phyloP scores from a whole-genome alignment of 2,113 vertebrate genomes.

The Kryptolebias marmoratus region DNA sequence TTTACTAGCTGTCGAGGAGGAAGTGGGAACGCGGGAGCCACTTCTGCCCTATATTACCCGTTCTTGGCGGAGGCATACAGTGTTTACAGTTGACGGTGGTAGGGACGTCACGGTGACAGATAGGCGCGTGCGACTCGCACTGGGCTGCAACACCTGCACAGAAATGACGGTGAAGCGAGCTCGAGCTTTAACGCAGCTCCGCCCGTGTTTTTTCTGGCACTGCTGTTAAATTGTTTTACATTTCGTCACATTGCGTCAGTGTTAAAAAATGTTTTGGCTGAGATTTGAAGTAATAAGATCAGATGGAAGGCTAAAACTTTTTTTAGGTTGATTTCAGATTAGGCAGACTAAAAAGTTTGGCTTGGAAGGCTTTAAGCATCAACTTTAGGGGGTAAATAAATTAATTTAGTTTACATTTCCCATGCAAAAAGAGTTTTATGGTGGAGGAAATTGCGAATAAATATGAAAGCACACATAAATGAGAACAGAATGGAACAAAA shows the following conservation, averaged over 20 bases:
- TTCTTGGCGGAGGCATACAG: constrained; percentile 70
- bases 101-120: constrained; percentile 61
- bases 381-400: background rate
- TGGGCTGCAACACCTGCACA: background rate
- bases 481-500: too few species aligned
- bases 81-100: constrained; percentile 75
- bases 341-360: background rate
- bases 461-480: too few species aligned
- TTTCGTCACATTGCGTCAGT: constrained; percentile 49
- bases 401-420: background rate
- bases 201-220: background rate
- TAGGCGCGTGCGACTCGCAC: constrained; percentile 22
- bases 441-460: background rate
- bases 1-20: background rate
- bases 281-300: constrained; percentile 56
- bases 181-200: background rate
- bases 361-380: background rate
- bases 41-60: constrained; percentile 64
- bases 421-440: background rate
- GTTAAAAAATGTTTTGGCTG: constrained; percentile 11
- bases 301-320: background rate
- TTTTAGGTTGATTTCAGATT: background rate
- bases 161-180: background rate
- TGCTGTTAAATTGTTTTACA: too few species aligned
- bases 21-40: background rate